phyloP scores from a whole-genome alignment of 2,888 invertebrate species.

The Branchipolynoe longqiensis region DNA sequence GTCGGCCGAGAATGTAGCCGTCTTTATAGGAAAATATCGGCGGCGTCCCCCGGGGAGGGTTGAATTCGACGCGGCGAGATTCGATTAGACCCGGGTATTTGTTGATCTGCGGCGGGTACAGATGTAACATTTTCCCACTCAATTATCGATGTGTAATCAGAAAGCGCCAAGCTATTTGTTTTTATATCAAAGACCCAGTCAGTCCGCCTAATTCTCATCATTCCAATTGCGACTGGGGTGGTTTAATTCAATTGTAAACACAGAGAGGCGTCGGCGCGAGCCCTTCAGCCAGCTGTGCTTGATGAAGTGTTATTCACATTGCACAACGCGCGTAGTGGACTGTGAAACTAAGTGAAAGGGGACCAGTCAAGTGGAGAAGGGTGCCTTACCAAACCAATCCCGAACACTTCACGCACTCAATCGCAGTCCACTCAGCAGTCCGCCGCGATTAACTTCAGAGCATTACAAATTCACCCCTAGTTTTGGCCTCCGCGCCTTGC shows the following conservation, averaged over 20 bases:
- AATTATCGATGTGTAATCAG: conserved; percentile 47
- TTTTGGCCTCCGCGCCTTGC: not conserved
- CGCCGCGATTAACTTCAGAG: not conserved
- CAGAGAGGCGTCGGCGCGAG: not conserved
- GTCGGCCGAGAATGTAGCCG: conserved; percentile 23
- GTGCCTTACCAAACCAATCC: not conserved
- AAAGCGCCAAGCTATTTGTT: conserved; percentile 19
- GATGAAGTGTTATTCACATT: not conserved
- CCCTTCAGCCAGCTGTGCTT: not conserved
- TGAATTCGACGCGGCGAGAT: conserved; percentile 14
- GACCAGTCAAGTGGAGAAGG: not conserved
- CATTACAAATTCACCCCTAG: not conserved
- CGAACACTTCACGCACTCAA: not conserved
- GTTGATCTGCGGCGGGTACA: conserved; percentile 28
- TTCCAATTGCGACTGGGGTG: conserved; percentile 14
- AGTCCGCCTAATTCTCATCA: conserved; percentile 17
- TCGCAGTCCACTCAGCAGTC: not conserved
- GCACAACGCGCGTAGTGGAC: not conserved
- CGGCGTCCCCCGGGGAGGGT: conserved; percentile 2
- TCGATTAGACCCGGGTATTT: conserved; percentile 23
- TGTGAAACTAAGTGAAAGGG: not conserved
- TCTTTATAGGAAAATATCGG: conserved; percentile 43
- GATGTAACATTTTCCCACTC: conserved; percentile 33
- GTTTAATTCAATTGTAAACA: conserved; percentile 50
- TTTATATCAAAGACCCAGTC: not conserved